Base-by-base conservation (phyloP, 2,888 invertebrate species). In the Mythimna vitellina region DNA sequence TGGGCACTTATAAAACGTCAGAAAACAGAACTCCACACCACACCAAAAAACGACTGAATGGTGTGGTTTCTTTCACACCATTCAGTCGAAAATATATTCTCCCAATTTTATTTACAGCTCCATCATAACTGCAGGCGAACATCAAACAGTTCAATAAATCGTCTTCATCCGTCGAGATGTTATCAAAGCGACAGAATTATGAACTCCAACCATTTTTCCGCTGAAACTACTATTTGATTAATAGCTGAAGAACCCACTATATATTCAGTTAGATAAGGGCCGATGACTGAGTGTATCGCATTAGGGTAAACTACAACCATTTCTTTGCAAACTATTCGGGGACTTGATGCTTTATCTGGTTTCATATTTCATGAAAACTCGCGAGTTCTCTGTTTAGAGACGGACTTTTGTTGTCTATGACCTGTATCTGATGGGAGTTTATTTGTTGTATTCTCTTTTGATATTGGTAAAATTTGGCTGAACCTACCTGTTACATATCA, bases 291-390 rank as follows among this genome's bases (percentile, higher is more conserved):
- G 89, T 90, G 89, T 88, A 88, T 90, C 90, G 86, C 93, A 92
- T 95, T 94, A 95, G 89, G 91, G 86, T 92, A 93, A 93, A 92
- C 91, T 89, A 87, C 73, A 58, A 81, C 90, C 88, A 90, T 93
- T 94, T 93, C 93, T 94, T 95, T 88, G 85, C 84, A 87, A 94
- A 94, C 93, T 93, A 92, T 93, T 90, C 89, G 86, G 88, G 84
- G 89, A 90, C 89, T 88, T 83, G 85, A 80, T 88, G 88, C 81
- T 90, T 92, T 92, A 93, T 94, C 92, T 91, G 76, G 84, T 82
- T 88, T 86, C 91, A 93, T 94, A 93, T 93, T 92, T 94, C 91
- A 93, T 86, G 82, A 65, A 83, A 88, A 84, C 85, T 84, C 81
- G 64, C 77, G 68, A 69, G 84, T 88, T 87, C 81, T 76, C 86